phyloP scores from a whole-genome alignment of 2,113 vertebrate species.

The Dunckerocampus dactyliophorus region DNA sequence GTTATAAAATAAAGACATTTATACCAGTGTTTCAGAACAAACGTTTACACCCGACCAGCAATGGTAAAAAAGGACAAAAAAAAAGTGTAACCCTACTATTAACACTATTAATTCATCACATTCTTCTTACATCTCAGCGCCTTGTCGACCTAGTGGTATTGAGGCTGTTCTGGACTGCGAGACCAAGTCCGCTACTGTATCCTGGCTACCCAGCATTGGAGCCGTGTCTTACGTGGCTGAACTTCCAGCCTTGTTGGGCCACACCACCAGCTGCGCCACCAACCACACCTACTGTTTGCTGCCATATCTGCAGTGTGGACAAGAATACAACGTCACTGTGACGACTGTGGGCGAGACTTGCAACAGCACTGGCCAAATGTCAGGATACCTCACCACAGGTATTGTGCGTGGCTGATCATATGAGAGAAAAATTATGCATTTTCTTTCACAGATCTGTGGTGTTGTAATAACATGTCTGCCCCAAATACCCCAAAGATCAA shows the following conservation, averaged over 20 bases:
- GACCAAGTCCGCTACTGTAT: not conserved
- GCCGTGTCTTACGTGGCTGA: not conserved
- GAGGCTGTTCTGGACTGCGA: conserved; percentile 2
- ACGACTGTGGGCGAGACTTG: not conserved
- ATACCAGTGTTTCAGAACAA: too few relatives aligned
- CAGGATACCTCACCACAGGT: conserved; percentile 1
- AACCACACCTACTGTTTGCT: not conserved
- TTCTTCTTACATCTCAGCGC: not conserved
- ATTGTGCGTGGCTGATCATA: not conserved
- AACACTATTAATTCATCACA: not conserved
- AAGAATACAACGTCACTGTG: conserved; percentile 2
- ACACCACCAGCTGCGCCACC: not conserved
- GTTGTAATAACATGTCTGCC: too few relatives aligned
- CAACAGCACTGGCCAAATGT: not conserved
- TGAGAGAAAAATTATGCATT: not conserved
- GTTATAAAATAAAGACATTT: too few relatives aligned
- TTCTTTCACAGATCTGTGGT: too few relatives aligned
- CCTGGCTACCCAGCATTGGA: conserved; percentile 1
- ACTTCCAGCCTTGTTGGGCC: not conserved
- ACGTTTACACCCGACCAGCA: too few relatives aligned
- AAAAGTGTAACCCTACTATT: not conserved
- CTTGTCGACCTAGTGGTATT: not conserved
- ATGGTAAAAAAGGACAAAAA: too few relatives aligned
- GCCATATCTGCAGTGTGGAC: not conserved
- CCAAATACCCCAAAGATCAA: too few relatives aligned